Base-by-base conservation (phyloP, 2,888 invertebrate species). In the Seira ritae region DNA sequence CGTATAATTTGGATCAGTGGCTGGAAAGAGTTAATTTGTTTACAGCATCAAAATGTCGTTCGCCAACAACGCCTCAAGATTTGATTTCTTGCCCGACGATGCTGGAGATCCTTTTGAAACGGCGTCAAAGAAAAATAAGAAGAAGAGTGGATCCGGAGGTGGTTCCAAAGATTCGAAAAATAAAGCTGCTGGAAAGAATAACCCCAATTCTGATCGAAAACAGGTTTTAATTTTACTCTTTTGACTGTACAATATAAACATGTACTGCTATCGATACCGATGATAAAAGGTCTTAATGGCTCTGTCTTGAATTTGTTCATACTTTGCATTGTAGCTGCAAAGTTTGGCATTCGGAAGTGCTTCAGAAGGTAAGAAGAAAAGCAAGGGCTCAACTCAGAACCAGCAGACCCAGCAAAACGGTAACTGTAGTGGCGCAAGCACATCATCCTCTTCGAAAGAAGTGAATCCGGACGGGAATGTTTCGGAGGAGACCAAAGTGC, bases 71-170 rank as follows among this genome's bases (percentile, higher is more conserved):
- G 24, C 84, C 2, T 88, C 88, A 10, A 74, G 89, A 23, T 89
- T 89, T 65, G 87, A 85, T n/a, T 79, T 88, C 50, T 72, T 89
- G 10, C 77, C 84, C 10, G 89, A 89, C 42, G 89, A 89, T 80
- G 89, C 86, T 19, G 79, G 85, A 1, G 89, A 89, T 73, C 88
- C 87, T 20, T 86, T 87, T 70, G 86, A 85, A 62, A 85, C 82
- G 0, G 78, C 66, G 1, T 75, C 83, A 60, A 87, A 86, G 72
- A 80, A 76, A 3, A 84, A 81, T 24, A 84, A 79, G 42, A 82
- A 85, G 73, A 82, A 74, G 46, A 22, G 42, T 10, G 17, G 19
- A 17, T 37, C 66, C 12, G 69, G 72, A 4, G 23, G 66, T 4
- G 42, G 42, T 17, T 69, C 60, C 23, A 83, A 76, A 31, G 77